Percentiles rank a stretch among this genome's conserved stretches.
These are phyloP conservation scores for Eleutherodactylus coqui DNA, from an alignment of 2,797 vertebrate species.

Conservation along the genomic window DNA sequence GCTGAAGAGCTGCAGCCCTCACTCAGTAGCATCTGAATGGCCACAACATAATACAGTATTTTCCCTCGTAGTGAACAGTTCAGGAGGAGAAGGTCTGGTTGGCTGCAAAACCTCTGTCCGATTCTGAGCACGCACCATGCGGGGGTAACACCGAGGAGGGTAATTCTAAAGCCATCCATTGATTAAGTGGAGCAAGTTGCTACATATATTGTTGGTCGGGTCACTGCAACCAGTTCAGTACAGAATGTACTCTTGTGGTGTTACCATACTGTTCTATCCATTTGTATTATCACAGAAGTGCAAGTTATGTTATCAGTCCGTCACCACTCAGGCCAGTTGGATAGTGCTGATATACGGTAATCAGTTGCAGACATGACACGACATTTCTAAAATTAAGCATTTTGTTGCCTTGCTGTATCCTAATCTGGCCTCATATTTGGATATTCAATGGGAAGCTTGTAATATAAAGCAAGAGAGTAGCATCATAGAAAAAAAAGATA, in stretches of 20 bases:
- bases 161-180: too few species aligned
- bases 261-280: not conserved
- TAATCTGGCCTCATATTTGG: conserved; percentile 1
- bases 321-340: not conserved
- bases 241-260: not conserved
- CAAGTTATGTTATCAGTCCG: conserved; percentile 5
- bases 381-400: not conserved
- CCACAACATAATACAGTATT: too few species aligned
- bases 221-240: not conserved
- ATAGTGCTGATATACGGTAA: not conserved
- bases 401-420: not conserved
- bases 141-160: too few species aligned
- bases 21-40: too few species aligned
- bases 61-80: too few species aligned
- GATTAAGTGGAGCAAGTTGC: too few species aligned
- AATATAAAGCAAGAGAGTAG: not conserved
- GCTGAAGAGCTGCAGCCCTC: too few species aligned
- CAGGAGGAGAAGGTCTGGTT: too few species aligned
- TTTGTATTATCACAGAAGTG: not conserved
- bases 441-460: not conserved
- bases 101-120: too few species aligned
- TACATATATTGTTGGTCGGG: too few species aligned
- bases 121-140: too few species aligned
- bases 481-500: not conserved
- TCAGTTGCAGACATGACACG: conserved; percentile 1